A percentile compares a stretch with the other conserved stretches of the same genome.
phyloP scores from a whole-genome alignment of 2,113 vertebrate genomes.

The Dryoscopus gambensis region DNA sequence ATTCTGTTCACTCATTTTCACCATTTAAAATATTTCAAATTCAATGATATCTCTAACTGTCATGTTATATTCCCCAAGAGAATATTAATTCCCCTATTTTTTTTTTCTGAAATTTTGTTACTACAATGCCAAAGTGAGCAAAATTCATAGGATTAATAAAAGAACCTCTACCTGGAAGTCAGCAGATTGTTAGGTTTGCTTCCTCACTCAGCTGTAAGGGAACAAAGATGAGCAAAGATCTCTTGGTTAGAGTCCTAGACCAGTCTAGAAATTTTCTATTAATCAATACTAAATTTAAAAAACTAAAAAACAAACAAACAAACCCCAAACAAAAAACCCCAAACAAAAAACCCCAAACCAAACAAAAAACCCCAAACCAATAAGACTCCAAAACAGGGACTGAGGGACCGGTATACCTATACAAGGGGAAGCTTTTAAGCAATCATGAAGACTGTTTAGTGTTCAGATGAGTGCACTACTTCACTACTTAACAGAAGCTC shows the following conservation, averaged over 20 bases:
- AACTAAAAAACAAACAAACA: not conserved
- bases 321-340: not conserved
- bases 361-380: not conserved
- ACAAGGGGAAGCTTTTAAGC: not conserved
- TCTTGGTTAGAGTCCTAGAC: not conserved
- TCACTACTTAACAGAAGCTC: not conserved
- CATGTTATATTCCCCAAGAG: not conserved
- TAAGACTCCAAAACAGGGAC: not conserved
- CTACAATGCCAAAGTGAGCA: not conserved
- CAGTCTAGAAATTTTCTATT: not conserved
- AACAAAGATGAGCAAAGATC: not conserved
- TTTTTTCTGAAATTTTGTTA: not conserved
- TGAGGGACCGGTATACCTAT: not conserved
- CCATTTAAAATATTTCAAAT: not conserved
- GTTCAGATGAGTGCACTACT: not conserved
- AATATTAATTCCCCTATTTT: not conserved
- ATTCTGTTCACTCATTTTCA: not conserved
- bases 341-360: too few species aligned
- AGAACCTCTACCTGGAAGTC: not conserved
- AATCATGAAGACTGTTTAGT: not conserved
- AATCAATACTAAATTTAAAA: not conserved
- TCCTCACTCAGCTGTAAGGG: not conserved
- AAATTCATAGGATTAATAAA: not conserved
- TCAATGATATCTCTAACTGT: not conserved
- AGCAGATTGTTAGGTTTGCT: not conserved